A percentile compares a stretch with the other conserved stretches of the same genome.
These are phyloP conservation scores for Artibeus lituratus DNA, from an alignment of 2,797 vertebrate genomes.

Conservation along the genomic window DNA sequence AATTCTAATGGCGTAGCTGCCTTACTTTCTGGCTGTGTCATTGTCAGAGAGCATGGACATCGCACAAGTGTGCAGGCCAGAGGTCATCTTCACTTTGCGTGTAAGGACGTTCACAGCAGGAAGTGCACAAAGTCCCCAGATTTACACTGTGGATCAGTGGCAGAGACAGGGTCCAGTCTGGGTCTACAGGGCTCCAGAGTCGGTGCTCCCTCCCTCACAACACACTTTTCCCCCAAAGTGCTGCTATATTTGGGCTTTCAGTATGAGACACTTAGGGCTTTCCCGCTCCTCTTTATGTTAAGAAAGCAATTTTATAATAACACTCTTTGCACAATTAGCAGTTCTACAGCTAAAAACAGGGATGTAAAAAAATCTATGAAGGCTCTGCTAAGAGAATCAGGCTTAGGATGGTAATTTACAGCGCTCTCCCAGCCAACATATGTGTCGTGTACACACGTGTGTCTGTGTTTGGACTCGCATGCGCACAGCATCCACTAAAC, in stretches of 20 bases:
- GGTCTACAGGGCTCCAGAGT: too few relatives aligned
- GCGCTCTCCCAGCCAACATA: background rate
- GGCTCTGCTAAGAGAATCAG: background rate
- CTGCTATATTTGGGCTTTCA: background rate
- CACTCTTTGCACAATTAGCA: background rate
- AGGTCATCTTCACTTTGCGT: background rate
- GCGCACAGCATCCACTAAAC: background rate
- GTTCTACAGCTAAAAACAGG: background rate
- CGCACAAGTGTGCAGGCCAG: background rate
- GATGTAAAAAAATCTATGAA: background rate
- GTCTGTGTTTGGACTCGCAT: background rate
- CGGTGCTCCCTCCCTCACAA: background rate
- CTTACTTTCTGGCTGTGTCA: background rate
- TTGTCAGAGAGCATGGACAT: background rate
- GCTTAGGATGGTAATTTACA: background rate
- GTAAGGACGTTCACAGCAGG: background rate
- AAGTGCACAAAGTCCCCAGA: background rate
- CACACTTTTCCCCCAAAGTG: background rate
- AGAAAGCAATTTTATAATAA: background rate
- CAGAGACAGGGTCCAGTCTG: background rate
- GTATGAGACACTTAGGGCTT: background rate
- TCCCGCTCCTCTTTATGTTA: background rate
- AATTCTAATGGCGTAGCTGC: background rate
- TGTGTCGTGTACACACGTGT: background rate
- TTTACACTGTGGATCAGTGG: background rate